Percentiles rank a stretch among this genome's conserved stretches.
Evolutionary conservation across 1,140 invertebrate genomes (phyloP).

Genomic region (Procambarus clarkii): DNA sequence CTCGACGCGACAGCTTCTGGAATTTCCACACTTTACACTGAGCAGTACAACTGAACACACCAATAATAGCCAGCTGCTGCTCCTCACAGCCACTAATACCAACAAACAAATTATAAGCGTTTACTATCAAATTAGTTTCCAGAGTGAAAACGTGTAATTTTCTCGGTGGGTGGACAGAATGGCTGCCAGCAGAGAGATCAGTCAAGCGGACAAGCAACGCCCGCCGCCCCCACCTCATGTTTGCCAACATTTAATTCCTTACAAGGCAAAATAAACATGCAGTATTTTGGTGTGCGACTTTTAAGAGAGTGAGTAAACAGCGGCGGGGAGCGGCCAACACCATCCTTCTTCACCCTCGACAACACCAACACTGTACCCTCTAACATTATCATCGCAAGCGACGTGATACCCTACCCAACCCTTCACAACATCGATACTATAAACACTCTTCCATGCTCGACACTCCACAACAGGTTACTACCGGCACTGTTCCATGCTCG

Average conservation of each 20-base stretch:
- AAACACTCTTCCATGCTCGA: too few species aligned
- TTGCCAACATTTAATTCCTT: slow-evolving; percentile 25
- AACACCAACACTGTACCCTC: background rate
- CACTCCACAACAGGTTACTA: too few species aligned
- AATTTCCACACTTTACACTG: background rate
- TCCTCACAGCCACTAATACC: slow-evolving; percentile 37
- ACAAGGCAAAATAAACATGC: slow-evolving; percentile 10
- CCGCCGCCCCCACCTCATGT: slow-evolving; percentile 1
- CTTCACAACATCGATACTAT: too few species aligned
- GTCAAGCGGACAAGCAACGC: background rate
- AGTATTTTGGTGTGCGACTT: background rate
- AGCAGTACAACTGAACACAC: background rate
- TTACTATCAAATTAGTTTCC: slow-evolving; percentile 37
- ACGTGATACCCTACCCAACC: too few species aligned
- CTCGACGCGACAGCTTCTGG: background rate
- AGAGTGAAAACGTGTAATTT: slow-evolving; percentile 39
- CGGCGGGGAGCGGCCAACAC: background rate
- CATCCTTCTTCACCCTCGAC: background rate
- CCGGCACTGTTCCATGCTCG: too few species aligned
- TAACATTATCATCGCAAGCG: too few species aligned
- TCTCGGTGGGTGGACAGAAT: background rate
- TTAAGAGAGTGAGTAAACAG: background rate
- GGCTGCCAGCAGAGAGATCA: background rate
- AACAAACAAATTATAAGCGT: slow-evolving; percentile 47
- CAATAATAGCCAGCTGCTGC: background rate